Evolutionary conservation across 2,797 vertebrate species (phyloP), one percentile per base, ranked within the genome.

Genomic region (Sebastes trivittatus): DNA sequence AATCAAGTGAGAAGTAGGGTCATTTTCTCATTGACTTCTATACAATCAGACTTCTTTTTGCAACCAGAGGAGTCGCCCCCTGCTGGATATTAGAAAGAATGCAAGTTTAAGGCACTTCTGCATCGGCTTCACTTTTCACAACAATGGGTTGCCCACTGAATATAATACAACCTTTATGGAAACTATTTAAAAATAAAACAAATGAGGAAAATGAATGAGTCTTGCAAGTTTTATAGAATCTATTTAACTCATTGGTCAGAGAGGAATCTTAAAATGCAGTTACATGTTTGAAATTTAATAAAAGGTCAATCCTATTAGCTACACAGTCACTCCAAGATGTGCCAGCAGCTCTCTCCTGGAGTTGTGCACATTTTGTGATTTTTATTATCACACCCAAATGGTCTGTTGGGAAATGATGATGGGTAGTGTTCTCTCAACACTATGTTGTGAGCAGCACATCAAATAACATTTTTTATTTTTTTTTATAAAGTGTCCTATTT

Each of bases 401-500:
- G 27, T 42, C 11, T 66, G 54, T 74, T 78, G 49, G 62, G 16
- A 30, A 34, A 32, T 20, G 16, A 30, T 58, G 8, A 42, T 27
- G 49, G 49, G 49, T 10, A 61, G 22, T 11, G 7, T 14, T 20
- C 32, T 60, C n/a, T 29, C n/a, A 56, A 6, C 58, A 25, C 11
- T 62, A 14, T 58, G 42, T 25, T 72, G n/a, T 25, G 29, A 65
- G 58, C 56, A 29, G 32, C 23, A 72, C 38, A 75, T 88, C 42
- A 84, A 80, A 79, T 22, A 66, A 9, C 13, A 23, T 49, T 49
- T 49, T 49, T 49, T 49, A 0, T 54, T n/a, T 54, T 46, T 68
- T 81, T 55, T 14, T 5, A 59, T 52, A 32, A 3, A n/a, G n/a
- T 42, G 7, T 22, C n/a, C 14, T 55, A 30, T 82, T 77, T 78